A percentile compares a stretch with the other conserved stretches of the same genome.
Evolutionary conservation across 2,113 vertebrate species (phyloP).

Genomic region (Etheostoma cragini): DNA sequence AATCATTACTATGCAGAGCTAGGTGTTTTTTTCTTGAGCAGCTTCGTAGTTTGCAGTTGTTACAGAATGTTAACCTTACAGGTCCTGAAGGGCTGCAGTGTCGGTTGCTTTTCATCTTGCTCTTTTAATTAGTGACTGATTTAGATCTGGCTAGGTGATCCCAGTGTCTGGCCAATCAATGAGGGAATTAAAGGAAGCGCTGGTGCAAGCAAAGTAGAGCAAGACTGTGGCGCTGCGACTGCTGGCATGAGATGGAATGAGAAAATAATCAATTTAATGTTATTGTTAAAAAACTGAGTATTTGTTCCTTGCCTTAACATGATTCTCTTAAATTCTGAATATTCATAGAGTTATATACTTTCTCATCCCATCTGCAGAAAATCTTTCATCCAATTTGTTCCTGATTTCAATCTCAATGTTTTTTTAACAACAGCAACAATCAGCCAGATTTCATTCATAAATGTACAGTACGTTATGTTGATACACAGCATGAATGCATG

Average conservation of each 20-base stretch:
- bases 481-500: conserved; percentile 39
- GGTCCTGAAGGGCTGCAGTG: conserved; percentile 72
- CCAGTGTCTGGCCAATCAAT: conserved; percentile 80
- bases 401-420: conserved; percentile 54
- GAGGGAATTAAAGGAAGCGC: conserved; percentile 74
- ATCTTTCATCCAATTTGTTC: conserved; percentile 60
- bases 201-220: conserved; percentile 56
- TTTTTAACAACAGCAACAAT: conserved; percentile 33
- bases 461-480: conserved; percentile 65
- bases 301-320: conserved; percentile 17
- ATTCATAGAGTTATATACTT: conserved; percentile 34
- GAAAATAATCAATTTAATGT: conserved; percentile 44
- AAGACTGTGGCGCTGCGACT: conserved; percentile 30
- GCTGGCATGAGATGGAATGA: conserved; percentile 32
- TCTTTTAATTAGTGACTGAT: conserved; percentile 83
- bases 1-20: conserved; percentile 63
- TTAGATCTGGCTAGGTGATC: conserved; percentile 79
- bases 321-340: conserved; percentile 42
- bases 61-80: conserved; percentile 71
- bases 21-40: conserved; percentile 37
- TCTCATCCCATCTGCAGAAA: conserved; percentile 51
- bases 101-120: conserved; percentile 76
- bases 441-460: conserved; percentile 62
- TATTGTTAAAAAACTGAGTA: conserved; percentile 35
- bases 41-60: conserved; percentile 60